A percentile compares a stretch with the other conserved stretches of the same genome.
These are phyloP conservation scores for Lamellibrachia satsuma DNA, from an alignment of 2,888 invertebrate genomes.

Conservation along the genomic window DNA sequence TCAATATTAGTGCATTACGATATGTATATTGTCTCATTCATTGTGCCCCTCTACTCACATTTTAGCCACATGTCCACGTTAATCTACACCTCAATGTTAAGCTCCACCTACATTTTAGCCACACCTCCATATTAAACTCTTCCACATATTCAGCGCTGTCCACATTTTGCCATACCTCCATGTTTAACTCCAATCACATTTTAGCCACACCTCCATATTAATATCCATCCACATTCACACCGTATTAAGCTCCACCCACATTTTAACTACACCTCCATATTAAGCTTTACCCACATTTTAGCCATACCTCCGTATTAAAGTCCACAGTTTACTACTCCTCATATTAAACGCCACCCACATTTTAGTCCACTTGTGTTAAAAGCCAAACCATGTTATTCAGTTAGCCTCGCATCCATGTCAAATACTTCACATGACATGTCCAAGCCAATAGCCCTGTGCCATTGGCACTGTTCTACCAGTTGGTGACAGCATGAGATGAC, in stretches of 20 bases:
- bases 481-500: neutral
- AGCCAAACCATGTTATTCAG: too few species aligned
- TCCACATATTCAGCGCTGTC: neutral
- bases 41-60: neutral
- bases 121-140: too few species aligned
- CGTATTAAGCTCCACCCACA: neutral
- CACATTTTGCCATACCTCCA: neutral
- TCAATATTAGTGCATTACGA: neutral
- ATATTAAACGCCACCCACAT: neutral
- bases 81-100: too few species aligned
- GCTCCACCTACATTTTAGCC: too few species aligned
- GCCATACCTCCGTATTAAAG: neutral
- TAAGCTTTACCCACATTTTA: neutral
- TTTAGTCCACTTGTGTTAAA: neutral
- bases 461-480: conserved; percentile 17
- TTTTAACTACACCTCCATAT: neutral
- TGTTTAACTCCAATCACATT: neutral
- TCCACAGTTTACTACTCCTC: neutral
- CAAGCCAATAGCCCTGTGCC: conserved; percentile 14
- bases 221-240: neutral
- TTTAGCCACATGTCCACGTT: too few species aligned
- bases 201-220: too few species aligned
- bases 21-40: neutral
- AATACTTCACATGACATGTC: neutral
- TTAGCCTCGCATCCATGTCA: neutral